Evolutionary conservation across 2,888 invertebrate species (phyloP).

Genomic region (Neoaliturus tenellus): DNA sequence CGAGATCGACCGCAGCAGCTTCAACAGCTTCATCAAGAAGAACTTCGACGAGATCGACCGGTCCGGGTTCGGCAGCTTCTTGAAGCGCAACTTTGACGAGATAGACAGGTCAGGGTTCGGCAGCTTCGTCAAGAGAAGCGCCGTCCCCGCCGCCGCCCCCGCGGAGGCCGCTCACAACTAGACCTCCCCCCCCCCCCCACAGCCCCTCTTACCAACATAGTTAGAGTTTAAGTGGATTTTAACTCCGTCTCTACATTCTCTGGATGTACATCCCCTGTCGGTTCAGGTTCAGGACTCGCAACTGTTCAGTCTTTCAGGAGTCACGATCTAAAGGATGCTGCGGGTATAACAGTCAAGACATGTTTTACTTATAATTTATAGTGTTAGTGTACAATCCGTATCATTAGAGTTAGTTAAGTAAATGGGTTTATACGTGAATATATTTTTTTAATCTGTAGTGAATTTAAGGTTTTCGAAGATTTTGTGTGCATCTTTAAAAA

Average conservation of each 20-base stretch:
- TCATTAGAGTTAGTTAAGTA: conserved; percentile 1
- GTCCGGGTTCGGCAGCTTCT: conserved; percentile 77
- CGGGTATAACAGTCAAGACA: not conserved
- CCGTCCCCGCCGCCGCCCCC: conserved; percentile 55
- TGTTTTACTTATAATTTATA: conserved; percentile 15
- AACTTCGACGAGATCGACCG: conserved; percentile 82
- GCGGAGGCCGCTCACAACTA: conserved; percentile 29
- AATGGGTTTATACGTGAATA: conserved; percentile 7
- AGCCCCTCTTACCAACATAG: not conserved
- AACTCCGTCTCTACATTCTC: not conserved
- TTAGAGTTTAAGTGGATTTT: not conserved
- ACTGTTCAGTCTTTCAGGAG: not conserved
- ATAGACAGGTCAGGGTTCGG: conserved; percentile 73
- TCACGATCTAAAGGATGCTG: not conserved
- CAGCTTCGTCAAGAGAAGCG: conserved; percentile 72
- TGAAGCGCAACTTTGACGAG: conserved; percentile 74
- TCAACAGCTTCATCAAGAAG: conserved; percentile 75
- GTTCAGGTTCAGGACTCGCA: conserved; percentile 4
- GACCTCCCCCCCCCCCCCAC: not conserved
- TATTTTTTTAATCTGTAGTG: not conserved
- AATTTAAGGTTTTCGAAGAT: not conserved
- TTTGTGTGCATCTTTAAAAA: not conserved
- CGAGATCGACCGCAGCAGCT: conserved; percentile 77
- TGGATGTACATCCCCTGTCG: not conserved
- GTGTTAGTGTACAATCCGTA: not conserved